These are phyloP conservation scores for Recurvirostra avosetta DNA, from an alignment of 2,113 vertebrate species.

Conservation along the genomic window DNA sequence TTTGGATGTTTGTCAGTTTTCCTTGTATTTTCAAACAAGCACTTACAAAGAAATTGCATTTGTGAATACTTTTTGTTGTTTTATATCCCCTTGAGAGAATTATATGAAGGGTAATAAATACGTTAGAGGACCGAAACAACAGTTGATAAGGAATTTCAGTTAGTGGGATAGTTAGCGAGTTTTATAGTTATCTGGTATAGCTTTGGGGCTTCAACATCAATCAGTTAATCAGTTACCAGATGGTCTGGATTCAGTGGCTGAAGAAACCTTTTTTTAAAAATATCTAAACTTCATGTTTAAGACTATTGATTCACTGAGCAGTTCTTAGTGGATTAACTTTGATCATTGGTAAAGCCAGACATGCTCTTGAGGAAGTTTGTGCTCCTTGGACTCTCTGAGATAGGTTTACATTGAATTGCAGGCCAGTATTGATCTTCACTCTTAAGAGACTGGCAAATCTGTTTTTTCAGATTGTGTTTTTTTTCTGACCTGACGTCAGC, in stretches of 20 bases:
- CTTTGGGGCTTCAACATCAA: conserved; percentile 3
- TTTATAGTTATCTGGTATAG: background rate
- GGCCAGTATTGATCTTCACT: background rate
- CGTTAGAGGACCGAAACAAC: background rate
- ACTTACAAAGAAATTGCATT: background rate
- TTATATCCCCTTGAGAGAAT: conserved; percentile 15
- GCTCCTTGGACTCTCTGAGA: background rate
- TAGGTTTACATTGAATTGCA: background rate
- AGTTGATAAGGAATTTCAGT: conserved; percentile 49
- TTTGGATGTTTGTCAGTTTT: background rate
- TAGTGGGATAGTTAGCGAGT: background rate
- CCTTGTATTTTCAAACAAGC: conserved; percentile 1
- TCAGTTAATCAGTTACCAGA: conserved; percentile 56
- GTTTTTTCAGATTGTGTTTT: background rate
- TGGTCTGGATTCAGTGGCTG: conserved; percentile 14
- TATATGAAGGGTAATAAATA: conserved; percentile 55
- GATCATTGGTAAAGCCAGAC: background rate
- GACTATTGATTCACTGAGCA: background rate
- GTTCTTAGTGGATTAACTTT: background rate
- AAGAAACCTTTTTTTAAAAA: background rate
- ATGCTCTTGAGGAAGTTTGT: background rate
- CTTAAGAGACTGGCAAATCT: background rate
- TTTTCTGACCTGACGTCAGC: background rate
- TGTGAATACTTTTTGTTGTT: background rate
- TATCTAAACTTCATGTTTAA: background rate